Evolutionary conservation across 2,113 vertebrate genomes (phyloP), one percentile per base, ranked within the genome.

Genomic region (Peromyscus polionotus): DNA sequence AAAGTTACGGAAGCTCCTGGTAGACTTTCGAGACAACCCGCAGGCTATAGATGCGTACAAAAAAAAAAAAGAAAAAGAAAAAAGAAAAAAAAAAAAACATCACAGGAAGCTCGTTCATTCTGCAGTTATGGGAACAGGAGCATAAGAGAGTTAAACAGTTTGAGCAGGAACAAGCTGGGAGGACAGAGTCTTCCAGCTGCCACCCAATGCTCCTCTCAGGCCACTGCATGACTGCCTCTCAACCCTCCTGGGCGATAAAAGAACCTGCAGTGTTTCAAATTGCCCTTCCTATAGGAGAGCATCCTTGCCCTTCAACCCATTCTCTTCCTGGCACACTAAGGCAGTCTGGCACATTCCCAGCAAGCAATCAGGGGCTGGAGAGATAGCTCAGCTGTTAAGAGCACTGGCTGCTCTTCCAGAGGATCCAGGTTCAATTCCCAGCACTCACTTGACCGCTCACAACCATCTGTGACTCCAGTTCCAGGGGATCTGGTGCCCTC

Each of bases 11-110:
- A 89, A 86, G 39, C 31, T 89, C 59, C 48, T 39, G 83, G 61
- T 5, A 95, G 45, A 91, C 81, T 88, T 92, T 73, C 48, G 48
- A 92, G 42, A 96, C 8, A 93, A 91, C 22, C 36, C n/a, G 91
- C 1, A 93, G 19, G 67, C 89, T 68, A 96, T 1, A 91, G 85
- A 84, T 85, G 80, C 80, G 88, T 70, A 61, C 80, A 94, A 48
- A n/a, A 59, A 94, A 11, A 14, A 93, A 80, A 94, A 48, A n/a
- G 51, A 94, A 11, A 14, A 93, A 84, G 4, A 3, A 42, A 42
- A 42, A 84, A 94, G 42, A n/a, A 42, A 3, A 42, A 42, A 42
- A 84, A 94, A 48, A n/a, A 59, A 94, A 11, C 14, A 93, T 76
- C 59, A 54, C 39, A 42, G 65, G 51, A 48, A 48, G 45, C 45